Evolutionary conservation across 1,140 invertebrate genomes (phyloP).

Genomic region (Camponotus vicinus): DNA sequence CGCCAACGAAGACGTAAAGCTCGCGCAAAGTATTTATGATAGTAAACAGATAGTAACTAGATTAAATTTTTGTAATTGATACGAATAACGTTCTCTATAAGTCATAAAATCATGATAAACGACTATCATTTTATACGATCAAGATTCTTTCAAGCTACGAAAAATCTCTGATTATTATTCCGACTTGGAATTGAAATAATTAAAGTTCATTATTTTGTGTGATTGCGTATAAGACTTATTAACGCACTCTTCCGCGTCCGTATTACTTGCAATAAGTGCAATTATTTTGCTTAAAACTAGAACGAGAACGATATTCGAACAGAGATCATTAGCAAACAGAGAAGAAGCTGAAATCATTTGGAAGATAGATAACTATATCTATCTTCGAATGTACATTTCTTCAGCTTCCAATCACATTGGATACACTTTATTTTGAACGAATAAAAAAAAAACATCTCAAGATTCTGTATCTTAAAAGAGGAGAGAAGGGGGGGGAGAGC

Average conservation of each 20-base stretch:
- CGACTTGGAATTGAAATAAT: neutral
- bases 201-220: slow-evolving; percentile 5
- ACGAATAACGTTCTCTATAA: neutral
- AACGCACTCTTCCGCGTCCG: neutral
- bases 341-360: slow-evolving; percentile 33
- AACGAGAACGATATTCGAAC: neutral
- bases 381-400: slow-evolving; percentile 1
- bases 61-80: neutral
- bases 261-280: neutral
- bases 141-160: neutral
- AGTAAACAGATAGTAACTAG: neutral
- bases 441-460: neutral
- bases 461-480: neutral
- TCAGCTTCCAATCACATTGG: neutral
- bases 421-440: slow-evolving; percentile 2
- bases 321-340: slow-evolving; percentile 25
- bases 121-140: neutral
- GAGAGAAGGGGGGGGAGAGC: too few species aligned
- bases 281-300: slow-evolving; percentile 31
- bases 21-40: neutral
- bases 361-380: slow-evolving; percentile 15
- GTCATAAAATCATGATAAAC: neutral
- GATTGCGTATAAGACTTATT: neutral
- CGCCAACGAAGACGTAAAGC: slow-evolving; percentile 26
- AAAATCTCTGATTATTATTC: neutral